Evolutionary conservation across 2,888 invertebrate species (phyloP).

Genomic region (Hemicrepidius hirtus): DNA sequence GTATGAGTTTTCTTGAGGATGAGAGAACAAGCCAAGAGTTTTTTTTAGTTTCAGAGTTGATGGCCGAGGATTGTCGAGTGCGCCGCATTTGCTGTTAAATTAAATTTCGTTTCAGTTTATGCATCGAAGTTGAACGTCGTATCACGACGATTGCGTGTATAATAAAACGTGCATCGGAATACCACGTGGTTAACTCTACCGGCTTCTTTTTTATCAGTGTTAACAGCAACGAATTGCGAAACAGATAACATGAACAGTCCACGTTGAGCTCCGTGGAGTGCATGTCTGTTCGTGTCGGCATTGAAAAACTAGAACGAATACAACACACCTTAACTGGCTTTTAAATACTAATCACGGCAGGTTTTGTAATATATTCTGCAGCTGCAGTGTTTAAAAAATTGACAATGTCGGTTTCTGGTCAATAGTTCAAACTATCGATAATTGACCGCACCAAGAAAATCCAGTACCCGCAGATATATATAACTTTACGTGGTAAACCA

Average conservation of each 20-base stretch:
- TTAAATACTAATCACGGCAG: conserved; percentile 29
- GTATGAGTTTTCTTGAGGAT: not conserved
- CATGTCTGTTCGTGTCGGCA: conserved; percentile 24
- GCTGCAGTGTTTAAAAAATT: conserved; percentile 26
- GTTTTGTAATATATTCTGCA: conserved; percentile 32
- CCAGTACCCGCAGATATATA: conserved; percentile 2
- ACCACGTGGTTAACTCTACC: conserved; percentile 45
- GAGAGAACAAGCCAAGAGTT: conserved; percentile 22
- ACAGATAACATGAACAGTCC: conserved; percentile 27
- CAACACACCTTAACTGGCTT: conserved; percentile 29
- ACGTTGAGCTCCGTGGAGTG: conserved; percentile 19
- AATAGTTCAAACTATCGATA: conserved; percentile 12
- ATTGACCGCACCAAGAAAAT: not conserved
- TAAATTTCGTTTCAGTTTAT: conserved; percentile 17
- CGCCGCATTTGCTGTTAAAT: conserved; percentile 11
- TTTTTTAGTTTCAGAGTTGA: conserved; percentile 18
- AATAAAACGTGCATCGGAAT: conserved; percentile 29
- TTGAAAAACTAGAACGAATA: conserved; percentile 40
- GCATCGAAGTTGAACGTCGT: not conserved
- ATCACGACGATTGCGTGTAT: conserved; percentile 7
- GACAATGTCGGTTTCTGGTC: conserved; percentile 3
- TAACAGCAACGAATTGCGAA: conserved; percentile 37
- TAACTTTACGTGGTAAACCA: not conserved
- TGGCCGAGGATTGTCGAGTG: conserved; percentile 17
- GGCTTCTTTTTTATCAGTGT: conserved; percentile 42